phyloP scores from a whole-genome alignment of 2,113 vertebrate species.

The Cinclus cinclus region DNA sequence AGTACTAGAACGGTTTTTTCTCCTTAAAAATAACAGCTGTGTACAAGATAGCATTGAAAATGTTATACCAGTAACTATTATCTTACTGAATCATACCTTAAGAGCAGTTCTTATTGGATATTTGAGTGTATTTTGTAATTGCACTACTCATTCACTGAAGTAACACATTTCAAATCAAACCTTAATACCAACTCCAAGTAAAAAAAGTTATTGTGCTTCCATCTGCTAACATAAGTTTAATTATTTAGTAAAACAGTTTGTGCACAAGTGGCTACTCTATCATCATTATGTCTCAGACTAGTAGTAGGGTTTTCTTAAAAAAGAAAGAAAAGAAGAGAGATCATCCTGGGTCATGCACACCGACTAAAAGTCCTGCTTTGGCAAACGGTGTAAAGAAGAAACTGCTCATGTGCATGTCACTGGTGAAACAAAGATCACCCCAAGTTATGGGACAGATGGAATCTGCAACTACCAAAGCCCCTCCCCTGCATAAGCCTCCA shows the following conservation, averaged over 20 bases:
- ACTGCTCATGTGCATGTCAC: too few relatives aligned
- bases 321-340: background rate
- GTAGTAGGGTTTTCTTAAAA: background rate
- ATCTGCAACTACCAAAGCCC: background rate
- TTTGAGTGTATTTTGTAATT: slow-evolving; percentile 42
- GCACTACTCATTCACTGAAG: slow-evolving; percentile 18
- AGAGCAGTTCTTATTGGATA: slow-evolving; percentile 11
- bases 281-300: background rate
- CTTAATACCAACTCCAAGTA: background rate
- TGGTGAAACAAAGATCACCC: background rate
- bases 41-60: slow-evolving; percentile 41
- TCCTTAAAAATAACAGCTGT: slow-evolving; percentile 66
- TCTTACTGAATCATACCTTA: slow-evolving; percentile 38
- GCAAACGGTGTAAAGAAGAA: background rate
- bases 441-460: background rate
- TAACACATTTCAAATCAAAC: slow-evolving; percentile 20
- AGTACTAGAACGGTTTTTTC: slow-evolving; percentile 31
- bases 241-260: background rate
- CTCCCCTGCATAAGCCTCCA: accelerated
- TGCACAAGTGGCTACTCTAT: background rate
- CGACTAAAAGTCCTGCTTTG: background rate
- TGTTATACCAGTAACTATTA: slow-evolving; percentile 41
- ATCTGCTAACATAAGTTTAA: background rate
- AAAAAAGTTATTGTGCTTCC: background rate
- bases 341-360: background rate